Evolutionary conservation across 1,140 invertebrate species (phyloP).

Genomic region (Drosophila neocordata): DNA sequence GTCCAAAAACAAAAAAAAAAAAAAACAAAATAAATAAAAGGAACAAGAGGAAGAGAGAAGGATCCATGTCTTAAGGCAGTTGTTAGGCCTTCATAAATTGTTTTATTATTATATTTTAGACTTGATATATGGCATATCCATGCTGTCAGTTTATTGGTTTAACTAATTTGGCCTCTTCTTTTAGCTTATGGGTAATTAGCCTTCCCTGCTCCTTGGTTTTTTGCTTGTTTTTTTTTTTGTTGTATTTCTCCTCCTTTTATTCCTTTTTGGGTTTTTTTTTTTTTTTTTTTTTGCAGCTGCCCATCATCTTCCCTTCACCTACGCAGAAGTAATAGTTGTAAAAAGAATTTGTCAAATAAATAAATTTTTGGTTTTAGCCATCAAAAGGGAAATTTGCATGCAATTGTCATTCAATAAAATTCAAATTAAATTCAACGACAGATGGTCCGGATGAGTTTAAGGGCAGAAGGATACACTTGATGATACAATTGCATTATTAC

Average conservation of each 20-base stretch:
- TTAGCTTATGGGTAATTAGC: constrained; percentile 8
- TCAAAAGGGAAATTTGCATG: constrained; percentile 63
- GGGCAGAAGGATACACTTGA: constrained; percentile 22
- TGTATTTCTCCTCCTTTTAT: constrained; percentile 8
- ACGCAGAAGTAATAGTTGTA: neutral
- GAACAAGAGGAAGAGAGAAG: constrained; percentile 20
- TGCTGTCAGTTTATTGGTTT: constrained; percentile 80
- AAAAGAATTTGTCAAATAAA: constrained; percentile 71
- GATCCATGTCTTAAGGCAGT: constrained; percentile 43
- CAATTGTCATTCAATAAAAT: constrained; percentile 81
- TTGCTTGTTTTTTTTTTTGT: no score
- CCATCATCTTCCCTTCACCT: neutral
- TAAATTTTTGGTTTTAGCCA: neutral
- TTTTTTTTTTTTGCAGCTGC: constrained; percentile 55
- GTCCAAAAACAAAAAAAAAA: constrained; percentile 28
- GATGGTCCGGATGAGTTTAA: constrained; percentile 25
- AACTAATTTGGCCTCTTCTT: constrained; percentile 63
- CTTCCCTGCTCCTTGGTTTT: constrained; percentile 1
- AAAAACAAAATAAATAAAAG: neutral
- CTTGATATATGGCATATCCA: constrained; percentile 70
- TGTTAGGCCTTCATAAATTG: constrained; percentile 78
- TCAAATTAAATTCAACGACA: constrained; percentile 74
- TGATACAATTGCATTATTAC: constrained; percentile 43
- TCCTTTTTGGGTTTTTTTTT: neutral
- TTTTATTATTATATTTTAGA: constrained; percentile 79